Base-by-base conservation (phyloP, 2,888 invertebrate species). In the Gandaritis pyraliata region DNA sequence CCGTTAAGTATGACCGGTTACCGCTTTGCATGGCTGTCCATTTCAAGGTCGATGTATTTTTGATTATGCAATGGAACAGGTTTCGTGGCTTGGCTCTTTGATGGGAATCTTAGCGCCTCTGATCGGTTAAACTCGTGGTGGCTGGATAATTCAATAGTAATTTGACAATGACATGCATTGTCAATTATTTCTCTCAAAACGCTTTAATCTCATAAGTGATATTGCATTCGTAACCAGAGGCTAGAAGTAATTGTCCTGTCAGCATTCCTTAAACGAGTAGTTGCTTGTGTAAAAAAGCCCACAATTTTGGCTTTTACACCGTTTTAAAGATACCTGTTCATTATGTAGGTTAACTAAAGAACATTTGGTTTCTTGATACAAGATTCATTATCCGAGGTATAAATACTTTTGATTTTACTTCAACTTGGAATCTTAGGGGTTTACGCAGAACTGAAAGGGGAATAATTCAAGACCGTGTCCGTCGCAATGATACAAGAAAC, bases 21-120 rank as follows among this genome's bases (percentile, higher is more conserved):
- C 39, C 43, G 50, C 61, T 58, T 48, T 65, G 55, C 64, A 59
- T 60, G 64, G 51, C 55, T 64, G 55, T 56, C 39, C 60, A 69
- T 64, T 62, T 70, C 70, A 72, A 72, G 71, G 71, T 70, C 71
- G 70, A 68, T 70, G 68, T 71, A 64, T 71, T 71, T 66, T 66
- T 62, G 68, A 65, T 71, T 71, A 69, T 66, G 70, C 69, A 71
- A 71, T 61, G 57, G 43, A 66, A 66, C 70, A 39, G 56, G 67
- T 69, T 70, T 48, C 13, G 51, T 69, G 70, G 65, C 52, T 68
- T 58, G 54, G 56, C 61, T 57, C 47, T 65, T 69, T 62, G 30
- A 52, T 36, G 23, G 38, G 39, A 39, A 61, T 49, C 47, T 64
- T 56, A 64, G 61, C 65, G 67, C 69, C 65, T 53, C 39, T 41